Percentiles rank a stretch among this genome's conserved stretches.
Evolutionary conservation across 2,888 invertebrate species (phyloP).

Genomic region (Hirtodrosophila histrioides): DNA sequence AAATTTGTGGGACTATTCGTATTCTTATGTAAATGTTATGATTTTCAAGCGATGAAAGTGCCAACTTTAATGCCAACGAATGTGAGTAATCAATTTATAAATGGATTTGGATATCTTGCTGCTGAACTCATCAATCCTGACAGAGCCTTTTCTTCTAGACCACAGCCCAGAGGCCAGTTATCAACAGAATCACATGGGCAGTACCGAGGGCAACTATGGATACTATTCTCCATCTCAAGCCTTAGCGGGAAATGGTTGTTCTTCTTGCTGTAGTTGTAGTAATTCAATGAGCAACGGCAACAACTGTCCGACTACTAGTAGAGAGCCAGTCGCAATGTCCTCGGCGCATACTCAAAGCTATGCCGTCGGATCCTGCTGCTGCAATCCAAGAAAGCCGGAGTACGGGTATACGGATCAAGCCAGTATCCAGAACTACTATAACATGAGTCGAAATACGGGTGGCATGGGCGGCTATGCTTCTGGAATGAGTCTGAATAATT

Average conservation of each 20-base stretch:
- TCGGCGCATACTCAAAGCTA: not conserved
- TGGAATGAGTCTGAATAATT: not conserved
- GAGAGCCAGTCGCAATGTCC: not conserved
- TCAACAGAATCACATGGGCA: not conserved
- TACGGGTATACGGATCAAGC: not conserved
- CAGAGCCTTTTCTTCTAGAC: not conserved
- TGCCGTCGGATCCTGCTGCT: not conserved
- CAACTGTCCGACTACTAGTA: not conserved
- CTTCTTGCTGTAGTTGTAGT: not conserved
- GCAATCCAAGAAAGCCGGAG: not conserved
- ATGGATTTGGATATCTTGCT: not conserved
- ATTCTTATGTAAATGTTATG: not conserved
- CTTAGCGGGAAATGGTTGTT: constrained; percentile 1
- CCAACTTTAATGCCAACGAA: not conserved
- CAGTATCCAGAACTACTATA: not conserved
- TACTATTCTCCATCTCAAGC: constrained; percentile 10
- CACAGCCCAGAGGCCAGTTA: not conserved
- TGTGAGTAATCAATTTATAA: constrained; percentile 1
- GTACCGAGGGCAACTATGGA: not conserved
- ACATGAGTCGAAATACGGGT: not conserved
- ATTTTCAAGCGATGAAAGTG: not conserved
- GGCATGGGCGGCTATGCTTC: not conserved
- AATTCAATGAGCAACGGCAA: not conserved
- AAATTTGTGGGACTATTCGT: not conserved
- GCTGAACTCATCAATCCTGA: not conserved